Base-by-base conservation (phyloP, 2,888 invertebrate genomes). In the Chrysotoxum bicinctum region DNA sequence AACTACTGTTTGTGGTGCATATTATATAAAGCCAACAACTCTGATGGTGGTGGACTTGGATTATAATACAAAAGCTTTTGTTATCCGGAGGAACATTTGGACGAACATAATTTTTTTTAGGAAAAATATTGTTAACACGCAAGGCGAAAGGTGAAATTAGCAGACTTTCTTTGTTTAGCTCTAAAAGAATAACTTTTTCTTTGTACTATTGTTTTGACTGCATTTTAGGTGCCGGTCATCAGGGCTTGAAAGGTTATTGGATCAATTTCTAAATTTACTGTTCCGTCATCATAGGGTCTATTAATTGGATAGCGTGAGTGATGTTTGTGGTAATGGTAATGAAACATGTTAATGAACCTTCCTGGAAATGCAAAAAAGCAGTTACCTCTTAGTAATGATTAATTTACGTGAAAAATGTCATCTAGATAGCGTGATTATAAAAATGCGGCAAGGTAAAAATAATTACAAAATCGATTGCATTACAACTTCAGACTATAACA, bases 91-190 rank as follows among this genome's bases (percentile, higher is more conserved):
- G 64, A 45, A 64, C 12, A 14, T 45, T 19, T 3, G 16, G 32
- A 40, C 43, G 5, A 10, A 60, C 26, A 40, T 58, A 21, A 12
- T 16, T 40, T 23, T 21, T 3, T 43, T 16, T 16, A 45, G 12
- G 45, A 19, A 30, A 45, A 64, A 19, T 30, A 45, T 30, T 64
- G 8, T 30, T 45, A 19, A 14, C 64, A 64, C 64, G 64, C 64
- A 64, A 64, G 32, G 62, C 32, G 45, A 64, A 64, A 64, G 64
- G 64, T 32, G 30, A 45, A 45, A 64, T 64, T 32, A 19, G 64
- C 7, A 62, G 58, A 58, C 58, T 58, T 43, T 64, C 45, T 16
- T 60, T 40, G 60, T 60, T 60, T n/a, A 14, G 37, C 40, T n/a
- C 37, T 58, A 21, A 23, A 43, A 12, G 26, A 0, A 16, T 62